phyloP scores from a whole-genome alignment of 2,113 vertebrate genomes.

The Centrocercus urophasianus region DNA sequence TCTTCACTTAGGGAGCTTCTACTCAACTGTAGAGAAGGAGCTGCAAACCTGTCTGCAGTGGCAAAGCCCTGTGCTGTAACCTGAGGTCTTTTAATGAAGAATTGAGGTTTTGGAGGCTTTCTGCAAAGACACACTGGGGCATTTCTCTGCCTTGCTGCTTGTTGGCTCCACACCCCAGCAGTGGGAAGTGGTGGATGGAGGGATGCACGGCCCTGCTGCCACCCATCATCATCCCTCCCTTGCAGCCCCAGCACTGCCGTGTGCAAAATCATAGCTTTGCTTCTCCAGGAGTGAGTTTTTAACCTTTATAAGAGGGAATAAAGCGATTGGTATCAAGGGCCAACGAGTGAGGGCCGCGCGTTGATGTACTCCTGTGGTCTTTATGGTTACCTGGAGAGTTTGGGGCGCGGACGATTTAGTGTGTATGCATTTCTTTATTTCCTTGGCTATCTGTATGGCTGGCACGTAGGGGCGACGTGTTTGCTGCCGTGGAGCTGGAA shows the following conservation, averaged over 20 bases:
- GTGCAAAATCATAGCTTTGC: background rate
- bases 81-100: background rate
- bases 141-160: background rate
- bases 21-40: background rate
- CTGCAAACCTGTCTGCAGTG: background rate
- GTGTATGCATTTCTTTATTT: background rate
- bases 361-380: background rate
- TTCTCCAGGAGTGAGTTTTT: background rate
- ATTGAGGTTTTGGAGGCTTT: background rate
- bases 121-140: background rate
- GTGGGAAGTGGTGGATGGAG: background rate
- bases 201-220: background rate
- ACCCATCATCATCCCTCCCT: background rate
- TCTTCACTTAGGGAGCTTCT: background rate
- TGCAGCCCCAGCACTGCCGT: background rate
- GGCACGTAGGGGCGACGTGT: fast-evolving
- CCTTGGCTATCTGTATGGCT: background rate
- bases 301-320: background rate
- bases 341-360: fast-evolving
- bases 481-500: fast-evolving
- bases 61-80: background rate
- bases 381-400: background rate
- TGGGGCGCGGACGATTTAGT: background rate
- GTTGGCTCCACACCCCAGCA: background rate
- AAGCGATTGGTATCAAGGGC: background rate